Conservation (phyloP, 1,140 invertebrate genomes). For the Bombus fervidus region DNA sequence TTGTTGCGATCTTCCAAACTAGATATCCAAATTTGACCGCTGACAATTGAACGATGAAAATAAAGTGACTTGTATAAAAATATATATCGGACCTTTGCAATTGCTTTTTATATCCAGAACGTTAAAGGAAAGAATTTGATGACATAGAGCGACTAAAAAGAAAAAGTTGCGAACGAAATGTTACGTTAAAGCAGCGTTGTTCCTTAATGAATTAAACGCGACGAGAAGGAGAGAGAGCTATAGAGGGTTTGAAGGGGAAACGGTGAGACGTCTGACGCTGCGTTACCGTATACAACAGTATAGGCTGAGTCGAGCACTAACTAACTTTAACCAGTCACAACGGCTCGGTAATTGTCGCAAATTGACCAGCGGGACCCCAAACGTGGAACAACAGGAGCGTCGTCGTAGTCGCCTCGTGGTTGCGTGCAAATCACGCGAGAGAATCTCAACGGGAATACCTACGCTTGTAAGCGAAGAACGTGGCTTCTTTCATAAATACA, state of each 20-base stretch:
- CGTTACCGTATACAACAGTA: not conserved
- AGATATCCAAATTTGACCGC: too few species aligned
- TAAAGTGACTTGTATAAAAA: too few species aligned
- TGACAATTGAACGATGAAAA: too few species aligned
- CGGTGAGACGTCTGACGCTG: not conserved
- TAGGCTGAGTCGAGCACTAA: slow-evolving; percentile 52
- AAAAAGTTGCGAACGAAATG: not conserved
- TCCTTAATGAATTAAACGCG: not conserved
- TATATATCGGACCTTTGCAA: too few species aligned
- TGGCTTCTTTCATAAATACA: not conserved
- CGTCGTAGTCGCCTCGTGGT: not conserved
- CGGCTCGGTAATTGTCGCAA: slow-evolving; percentile 71
- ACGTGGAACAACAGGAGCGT: slow-evolving; percentile 33
- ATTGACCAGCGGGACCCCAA: slow-evolving; percentile 70
- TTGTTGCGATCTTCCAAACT: too few species aligned
- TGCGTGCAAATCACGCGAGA: slow-evolving; percentile 7
- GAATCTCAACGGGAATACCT: slow-evolving; percentile 15
- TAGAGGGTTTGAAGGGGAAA: not conserved
- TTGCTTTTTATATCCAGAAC: too few species aligned
- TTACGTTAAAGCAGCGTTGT: not conserved
- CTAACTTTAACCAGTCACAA: slow-evolving; percentile 71
- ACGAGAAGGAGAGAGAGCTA: not conserved
- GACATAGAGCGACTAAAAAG: not conserved
- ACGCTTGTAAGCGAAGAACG: too few species aligned
- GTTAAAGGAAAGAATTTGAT: not conserved